These are phyloP conservation scores for Solenopsis invicta DNA, from an alignment of 1,140 invertebrate species.

Conservation along the genomic window DNA sequence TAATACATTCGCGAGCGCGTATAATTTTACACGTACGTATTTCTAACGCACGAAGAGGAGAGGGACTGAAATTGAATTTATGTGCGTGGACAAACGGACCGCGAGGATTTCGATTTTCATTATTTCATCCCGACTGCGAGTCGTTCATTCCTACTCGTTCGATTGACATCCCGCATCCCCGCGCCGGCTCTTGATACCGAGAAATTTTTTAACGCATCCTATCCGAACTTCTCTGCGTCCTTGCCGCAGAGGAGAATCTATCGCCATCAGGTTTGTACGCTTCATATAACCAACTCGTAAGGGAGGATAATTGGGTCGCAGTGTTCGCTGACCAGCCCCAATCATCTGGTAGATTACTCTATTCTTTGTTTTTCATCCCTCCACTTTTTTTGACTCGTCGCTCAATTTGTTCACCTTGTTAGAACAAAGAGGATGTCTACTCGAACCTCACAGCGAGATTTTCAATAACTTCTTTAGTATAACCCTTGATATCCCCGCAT, in stretches of 20 bases:
- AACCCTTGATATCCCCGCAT: background rate
- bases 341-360: slow-evolving; percentile 48
- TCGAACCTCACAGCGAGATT: background rate
- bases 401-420: background rate
- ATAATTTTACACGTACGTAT: slow-evolving; percentile 10
- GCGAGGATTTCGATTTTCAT: slow-evolving; percentile 34
- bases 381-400: background rate
- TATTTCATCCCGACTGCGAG: slow-evolving; percentile 22
- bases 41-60: background rate
- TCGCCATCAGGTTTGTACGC: background rate
- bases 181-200: background rate
- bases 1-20: background rate
- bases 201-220: background rate
- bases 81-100: too few species aligned
- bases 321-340: background rate
- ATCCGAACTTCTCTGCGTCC: background rate
- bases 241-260: background rate
- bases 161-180: background rate
- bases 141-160: background rate
- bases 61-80: background rate
- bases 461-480: background rate
- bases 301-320: slow-evolving; percentile 55
- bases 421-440: background rate
- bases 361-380: background rate
- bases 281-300: slow-evolving; percentile 47